Conservation (phyloP, 2,113 vertebrate species). For the Paramisgurnus dabryanus region DNA sequence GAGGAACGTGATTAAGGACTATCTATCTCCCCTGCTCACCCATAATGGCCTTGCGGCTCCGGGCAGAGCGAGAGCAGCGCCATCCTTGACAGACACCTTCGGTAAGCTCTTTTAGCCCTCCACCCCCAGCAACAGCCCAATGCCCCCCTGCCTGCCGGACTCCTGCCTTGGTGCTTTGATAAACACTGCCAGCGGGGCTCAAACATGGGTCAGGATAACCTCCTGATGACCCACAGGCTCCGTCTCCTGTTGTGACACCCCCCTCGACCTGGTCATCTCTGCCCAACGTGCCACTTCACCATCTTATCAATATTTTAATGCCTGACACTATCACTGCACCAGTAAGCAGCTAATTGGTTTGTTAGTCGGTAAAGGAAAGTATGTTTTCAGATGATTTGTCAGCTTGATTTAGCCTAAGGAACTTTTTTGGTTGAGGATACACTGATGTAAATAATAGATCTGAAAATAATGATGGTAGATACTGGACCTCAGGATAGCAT, state of each 20-base stretch:
- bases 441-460: constrained; percentile 59
- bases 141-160: constrained; percentile 42
- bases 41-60: constrained; percentile 68
- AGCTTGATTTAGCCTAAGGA: background rate
- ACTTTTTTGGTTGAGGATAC: constrained; percentile 14
- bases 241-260: constrained; percentile 76
- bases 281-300: constrained; percentile 26
- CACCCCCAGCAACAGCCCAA: constrained; percentile 9
- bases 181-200: constrained; percentile 77
- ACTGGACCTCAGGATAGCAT: constrained; percentile 53
- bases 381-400: background rate
- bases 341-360: background rate
- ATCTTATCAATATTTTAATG: constrained; percentile 2
- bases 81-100: constrained; percentile 71
- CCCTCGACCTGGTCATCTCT: constrained; percentile 41
- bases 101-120: constrained; percentile 46
- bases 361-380: background rate
- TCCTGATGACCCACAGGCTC: constrained; percentile 80
- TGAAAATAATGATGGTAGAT: constrained; percentile 58
- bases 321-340: background rate
- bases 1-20: constrained; percentile 57
- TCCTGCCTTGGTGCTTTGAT: constrained; percentile 70
- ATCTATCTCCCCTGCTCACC: constrained; percentile 60
- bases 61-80: constrained; percentile 49
- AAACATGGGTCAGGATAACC: constrained; percentile 85